A percentile compares a stretch with the other conserved stretches of the same genome.
Evolutionary conservation across 2,797 vertebrate species (phyloP).

Genomic region (Anguilla anguilla): DNA sequence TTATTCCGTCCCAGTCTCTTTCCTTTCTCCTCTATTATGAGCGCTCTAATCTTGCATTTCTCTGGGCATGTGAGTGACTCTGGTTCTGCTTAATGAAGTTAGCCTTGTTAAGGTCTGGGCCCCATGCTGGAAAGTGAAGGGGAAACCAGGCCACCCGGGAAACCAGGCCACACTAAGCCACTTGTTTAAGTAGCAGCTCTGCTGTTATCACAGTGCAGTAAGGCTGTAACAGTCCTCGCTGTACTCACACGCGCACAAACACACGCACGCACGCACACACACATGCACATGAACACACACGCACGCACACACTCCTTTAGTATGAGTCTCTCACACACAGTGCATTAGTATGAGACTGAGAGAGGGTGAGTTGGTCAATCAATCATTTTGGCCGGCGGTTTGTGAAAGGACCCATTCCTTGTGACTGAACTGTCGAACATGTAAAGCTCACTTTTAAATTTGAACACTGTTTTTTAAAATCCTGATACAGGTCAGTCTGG

Average conservation of each 20-base stretch:
- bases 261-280: background rate
- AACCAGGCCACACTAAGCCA: too few relatives aligned
- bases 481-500: slow-evolving; percentile 70
- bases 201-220: background rate
- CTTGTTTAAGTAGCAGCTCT: background rate
- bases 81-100: slow-evolving; percentile 15
- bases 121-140: slow-evolving; percentile 2
- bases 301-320: background rate
- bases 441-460: background rate
- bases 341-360: background rate
- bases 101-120: background rate
- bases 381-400: background rate
- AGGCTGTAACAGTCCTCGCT: background rate
- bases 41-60: background rate
- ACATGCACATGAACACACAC: background rate
- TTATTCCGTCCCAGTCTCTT: background rate
- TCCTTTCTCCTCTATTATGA: background rate
- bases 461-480: slow-evolving; percentile 11
- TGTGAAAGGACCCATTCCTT: slow-evolving; percentile 9
- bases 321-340: background rate
- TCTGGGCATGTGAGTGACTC: background rate
- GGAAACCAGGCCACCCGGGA: too few relatives aligned
- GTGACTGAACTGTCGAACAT: slow-evolving; percentile 13
- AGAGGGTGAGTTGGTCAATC: background rate
- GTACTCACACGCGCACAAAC: background rate